Conservation (phyloP, 2,797 vertebrate species). For the Crocodylus rhombifer region DNA sequence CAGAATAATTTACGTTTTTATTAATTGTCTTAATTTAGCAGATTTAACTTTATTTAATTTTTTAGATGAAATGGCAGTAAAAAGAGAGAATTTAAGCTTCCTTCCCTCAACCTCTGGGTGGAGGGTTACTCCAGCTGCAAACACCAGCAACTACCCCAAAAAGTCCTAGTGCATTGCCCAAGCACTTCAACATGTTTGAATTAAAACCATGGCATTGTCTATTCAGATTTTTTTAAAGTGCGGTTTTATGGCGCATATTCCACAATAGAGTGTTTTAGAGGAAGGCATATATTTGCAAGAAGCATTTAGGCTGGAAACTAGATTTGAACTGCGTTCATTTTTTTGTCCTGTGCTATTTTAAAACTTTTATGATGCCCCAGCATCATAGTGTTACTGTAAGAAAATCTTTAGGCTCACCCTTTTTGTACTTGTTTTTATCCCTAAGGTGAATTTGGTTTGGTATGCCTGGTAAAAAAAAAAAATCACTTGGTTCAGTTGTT, state of each 20-base stretch:
- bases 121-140: slow-evolving; percentile 30
- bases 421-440: slow-evolving; percentile 43
- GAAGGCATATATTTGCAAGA: slow-evolving; percentile 10
- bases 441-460: slow-evolving; percentile 30
- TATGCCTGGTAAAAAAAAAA: slow-evolving; percentile 33
- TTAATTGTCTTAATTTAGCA: slow-evolving; percentile 50
- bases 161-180: neutral
- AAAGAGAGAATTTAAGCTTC: neutral
- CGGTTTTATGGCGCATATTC: slow-evolving; percentile 31
- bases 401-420: slow-evolving; percentile 11
- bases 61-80: slow-evolving; percentile 57
- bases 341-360: slow-evolving; percentile 20
- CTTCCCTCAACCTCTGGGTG: neutral
- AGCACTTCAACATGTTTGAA: neutral
- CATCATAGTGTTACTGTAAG: slow-evolving; percentile 21
- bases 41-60: neutral
- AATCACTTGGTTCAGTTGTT: neutral
- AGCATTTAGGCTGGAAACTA: neutral
- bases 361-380: slow-evolving; percentile 39
- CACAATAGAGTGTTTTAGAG: slow-evolving; percentile 22
- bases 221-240: slow-evolving; percentile 19
- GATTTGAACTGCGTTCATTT: neutral
- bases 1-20: slow-evolving; percentile 7
- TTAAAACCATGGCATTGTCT: slow-evolving; percentile 37
- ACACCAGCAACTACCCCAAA: slow-evolving; percentile 6